Conservation (phyloP, 1,140 invertebrate genomes). For the Dendrolimus kikuchii region DNA sequence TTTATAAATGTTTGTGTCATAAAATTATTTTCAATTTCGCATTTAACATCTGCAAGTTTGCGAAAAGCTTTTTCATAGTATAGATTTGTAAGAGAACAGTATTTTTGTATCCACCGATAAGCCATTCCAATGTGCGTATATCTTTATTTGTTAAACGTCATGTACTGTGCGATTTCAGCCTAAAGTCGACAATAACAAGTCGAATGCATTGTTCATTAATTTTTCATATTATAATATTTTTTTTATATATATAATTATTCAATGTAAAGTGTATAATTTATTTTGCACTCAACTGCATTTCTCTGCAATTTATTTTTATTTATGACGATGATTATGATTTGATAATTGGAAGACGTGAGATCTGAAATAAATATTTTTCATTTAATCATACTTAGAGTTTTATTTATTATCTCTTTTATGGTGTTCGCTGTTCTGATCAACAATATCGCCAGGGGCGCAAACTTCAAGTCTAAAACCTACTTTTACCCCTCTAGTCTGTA, state of each 20-base stretch:
- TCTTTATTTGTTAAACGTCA: constrained; percentile 10
- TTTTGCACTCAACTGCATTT: constrained; percentile 46
- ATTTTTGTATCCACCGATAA: constrained; percentile 58
- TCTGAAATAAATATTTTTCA: constrained; percentile 45
- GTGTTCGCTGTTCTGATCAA: too few species aligned
- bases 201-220: background rate
- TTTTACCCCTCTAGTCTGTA: too few species aligned
- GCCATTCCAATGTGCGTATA: constrained; percentile 42
- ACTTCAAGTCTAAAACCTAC: too few species aligned
- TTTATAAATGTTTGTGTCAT: constrained; percentile 7
- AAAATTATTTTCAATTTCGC: constrained; percentile 1
- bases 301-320: constrained; percentile 16
- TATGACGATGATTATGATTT: constrained; percentile 6
- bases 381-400: constrained; percentile 1
- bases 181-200: constrained; percentile 12
- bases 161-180: constrained; percentile 46
- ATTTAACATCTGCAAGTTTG: background rate
- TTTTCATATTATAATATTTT: too few species aligned
- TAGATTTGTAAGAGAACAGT: constrained; percentile 18
- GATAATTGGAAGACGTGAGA: constrained; percentile 22
- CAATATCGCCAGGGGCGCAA: too few species aligned
- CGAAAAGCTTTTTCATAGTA: background rate
- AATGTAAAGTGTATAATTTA: background rate
- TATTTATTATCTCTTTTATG: too few species aligned
- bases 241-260: too few species aligned